These are phyloP conservation scores for Champsocephalus esox DNA, from an alignment of 2,797 vertebrate species.

Conservation along the genomic window DNA sequence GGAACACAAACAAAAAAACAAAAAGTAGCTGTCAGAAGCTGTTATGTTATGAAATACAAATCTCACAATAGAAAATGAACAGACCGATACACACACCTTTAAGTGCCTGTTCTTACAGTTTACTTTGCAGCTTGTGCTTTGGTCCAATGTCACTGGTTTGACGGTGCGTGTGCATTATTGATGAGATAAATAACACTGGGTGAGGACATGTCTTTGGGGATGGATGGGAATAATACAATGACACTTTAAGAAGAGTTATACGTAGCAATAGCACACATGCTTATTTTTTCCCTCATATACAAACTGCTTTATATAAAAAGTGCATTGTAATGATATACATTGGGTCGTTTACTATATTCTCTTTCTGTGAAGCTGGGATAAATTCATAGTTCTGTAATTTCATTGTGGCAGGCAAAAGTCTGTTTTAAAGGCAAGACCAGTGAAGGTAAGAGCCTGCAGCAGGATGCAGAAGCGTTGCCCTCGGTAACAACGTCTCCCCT, in stretches of 20 bases:
- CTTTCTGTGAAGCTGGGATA: slow-evolving; percentile 78
- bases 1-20: slow-evolving; percentile 59
- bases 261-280: slow-evolving; percentile 81
- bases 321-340: slow-evolving; percentile 83
- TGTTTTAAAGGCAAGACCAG: slow-evolving; percentile 59
- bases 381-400: slow-evolving; percentile 71
- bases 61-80: slow-evolving; percentile 64
- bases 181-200: slow-evolving; percentile 81
- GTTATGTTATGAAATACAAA: slow-evolving; percentile 70
- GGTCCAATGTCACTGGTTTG: slow-evolving; percentile 63
- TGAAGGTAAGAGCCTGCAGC: slow-evolving; percentile 63
- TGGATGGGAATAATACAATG: slow-evolving; percentile 63
- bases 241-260: slow-evolving; percentile 69
- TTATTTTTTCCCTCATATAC: slow-evolving; percentile 86
- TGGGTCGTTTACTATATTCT: slow-evolving; percentile 83
- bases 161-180: slow-evolving; percentile 45
- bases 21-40: slow-evolving; percentile 60
- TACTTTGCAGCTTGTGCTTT: slow-evolving; percentile 66
- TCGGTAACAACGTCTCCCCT: slow-evolving; percentile 46
- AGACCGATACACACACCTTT: slow-evolving; percentile 66
- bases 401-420: slow-evolving; percentile 77
- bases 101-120: slow-evolving; percentile 63
- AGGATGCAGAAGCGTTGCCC: slow-evolving; percentile 67
- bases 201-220: slow-evolving; percentile 63
- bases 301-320: slow-evolving; percentile 85